A percentile compares a stretch with the other conserved stretches of the same genome.
Evolutionary conservation across 2,113 vertebrate species (phyloP).

Genomic region (Paramormyrops kingsleyae): DNA sequence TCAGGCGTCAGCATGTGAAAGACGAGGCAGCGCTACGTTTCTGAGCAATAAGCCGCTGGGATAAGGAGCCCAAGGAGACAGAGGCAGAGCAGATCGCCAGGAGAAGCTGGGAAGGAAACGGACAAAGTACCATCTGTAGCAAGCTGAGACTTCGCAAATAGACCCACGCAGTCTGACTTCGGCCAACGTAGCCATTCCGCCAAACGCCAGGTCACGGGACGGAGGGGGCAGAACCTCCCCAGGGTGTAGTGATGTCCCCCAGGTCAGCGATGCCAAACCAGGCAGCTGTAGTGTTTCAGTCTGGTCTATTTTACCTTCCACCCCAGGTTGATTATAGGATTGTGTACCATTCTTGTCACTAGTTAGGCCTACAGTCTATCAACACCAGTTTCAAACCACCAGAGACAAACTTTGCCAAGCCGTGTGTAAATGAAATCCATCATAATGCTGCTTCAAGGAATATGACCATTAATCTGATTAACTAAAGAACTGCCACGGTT

Average conservation of each 20-base stretch:
- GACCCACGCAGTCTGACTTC: not conserved
- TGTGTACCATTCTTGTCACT: not conserved
- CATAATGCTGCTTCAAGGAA: not conserved
- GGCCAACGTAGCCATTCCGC: not conserved
- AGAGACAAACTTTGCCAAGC: not conserved
- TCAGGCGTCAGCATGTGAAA: not conserved
- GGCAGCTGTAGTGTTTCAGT: not conserved
- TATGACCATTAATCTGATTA: not conserved
- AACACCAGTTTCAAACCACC: not conserved
- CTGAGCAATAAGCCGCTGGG: not conserved
- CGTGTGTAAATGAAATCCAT: not conserved
- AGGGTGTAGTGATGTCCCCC: not conserved
- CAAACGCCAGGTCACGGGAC: not conserved
- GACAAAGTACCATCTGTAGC: not conserved
- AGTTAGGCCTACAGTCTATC: not conserved
- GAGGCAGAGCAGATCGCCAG: not conserved
- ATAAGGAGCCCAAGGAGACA: not conserved
- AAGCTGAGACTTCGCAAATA: not conserved
- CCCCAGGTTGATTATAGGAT: not conserved
- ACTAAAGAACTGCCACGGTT: not conserved
- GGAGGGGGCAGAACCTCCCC: not conserved
- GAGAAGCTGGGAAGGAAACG: not conserved
- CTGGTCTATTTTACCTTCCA: not conserved
- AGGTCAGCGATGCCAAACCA: not conserved
- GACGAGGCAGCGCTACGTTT: not conserved